Evolutionary conservation across 2,888 invertebrate genomes (phyloP), one percentile per base, ranked within the genome.

Genomic region (Lampropteryx suffumata): DNA sequence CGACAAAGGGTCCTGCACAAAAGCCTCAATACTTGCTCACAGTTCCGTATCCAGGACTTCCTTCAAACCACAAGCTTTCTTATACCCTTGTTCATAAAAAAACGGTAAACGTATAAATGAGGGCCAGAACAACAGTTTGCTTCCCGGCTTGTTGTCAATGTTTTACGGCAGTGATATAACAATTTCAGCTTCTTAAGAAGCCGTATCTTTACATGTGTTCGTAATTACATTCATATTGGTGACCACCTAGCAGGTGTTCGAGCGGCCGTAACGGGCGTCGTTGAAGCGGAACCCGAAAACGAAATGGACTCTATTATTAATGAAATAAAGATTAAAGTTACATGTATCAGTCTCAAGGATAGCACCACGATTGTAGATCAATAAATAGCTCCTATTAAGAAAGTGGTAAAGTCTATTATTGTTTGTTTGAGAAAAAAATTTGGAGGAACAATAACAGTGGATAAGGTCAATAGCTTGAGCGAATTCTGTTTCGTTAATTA

Each of bases 171-270:
- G 42, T 33, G 0, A 24, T 17, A 24, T 13, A 2, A 14, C 6
- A 27, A 3, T 1, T 3, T 4, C 9, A 6, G 14, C 7, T 42
- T 42, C 33, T 33, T 17, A 33, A 33, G 14, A 27, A 34, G 27
- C 14, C 14, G 27, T 13, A 34, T 6, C 33, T 42, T 41, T 71
- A 72, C 67, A 78, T 71, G 69, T 67, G 67, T 67, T 79, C 81
- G 79, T 87, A 87, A 89, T 89, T 86, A 85, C 84, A 74, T 79
- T 86, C 77, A 74, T 87, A 87, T 86, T 83, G 84, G 84, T 85
- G 84, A 80, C 83, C 82, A 80, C 79, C 83, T 79, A 77, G 79
- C 85, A 84, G 84, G 84, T 84, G 84, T 60, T 68, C 78, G 70
- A 65, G 80, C 73, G 73, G 74, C 72, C 83, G 76, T 78, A 77